A percentile compares a stretch with the other conserved stretches of the same genome.
Evolutionary conservation across 2,797 vertebrate genomes (phyloP).

Genomic region (Ctenopoma kingsleyae): DNA sequence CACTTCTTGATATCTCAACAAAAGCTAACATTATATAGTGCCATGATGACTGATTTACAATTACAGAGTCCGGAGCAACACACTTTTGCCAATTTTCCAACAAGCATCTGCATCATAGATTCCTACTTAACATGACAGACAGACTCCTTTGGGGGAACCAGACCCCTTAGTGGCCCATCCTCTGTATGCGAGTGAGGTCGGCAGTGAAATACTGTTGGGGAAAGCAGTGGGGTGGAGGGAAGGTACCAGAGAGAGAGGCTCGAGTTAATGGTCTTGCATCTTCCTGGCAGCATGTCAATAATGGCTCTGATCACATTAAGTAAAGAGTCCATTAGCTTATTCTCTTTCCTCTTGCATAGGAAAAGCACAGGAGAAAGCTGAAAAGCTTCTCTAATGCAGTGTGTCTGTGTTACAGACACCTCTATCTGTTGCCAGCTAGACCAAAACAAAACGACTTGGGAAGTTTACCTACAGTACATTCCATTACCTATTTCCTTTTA

Average conservation of each 20-base stretch:
- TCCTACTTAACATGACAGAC: conserved; percentile 75
- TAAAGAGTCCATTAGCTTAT: conserved; percentile 98
- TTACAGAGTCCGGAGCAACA: conserved; percentile 17
- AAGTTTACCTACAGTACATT: conserved; percentile 50
- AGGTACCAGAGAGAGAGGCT: conserved; percentile 88
- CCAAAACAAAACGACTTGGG: conserved; percentile 62
- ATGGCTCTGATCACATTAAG: conserved; percentile 99
- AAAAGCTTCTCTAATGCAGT: conserved; percentile 79
- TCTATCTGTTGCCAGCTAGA: conserved; percentile 59
- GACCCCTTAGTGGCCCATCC: conserved; percentile 53
- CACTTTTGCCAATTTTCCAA: conserved; percentile 43
- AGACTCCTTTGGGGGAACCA: conserved; percentile 64
- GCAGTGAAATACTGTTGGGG: conserved; percentile 66
- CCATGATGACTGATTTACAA: conserved; percentile 21
- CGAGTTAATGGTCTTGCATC: conserved; percentile 97
- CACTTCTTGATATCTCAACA: conserved; percentile 5
- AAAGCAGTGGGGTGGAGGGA: conserved; percentile 82
- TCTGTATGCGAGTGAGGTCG: conserved; percentile 42
- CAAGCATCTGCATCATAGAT: conserved; percentile 41
- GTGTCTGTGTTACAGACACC: conserved; percentile 76
- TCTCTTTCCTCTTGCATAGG: conserved; percentile 87
- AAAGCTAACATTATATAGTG: conserved; percentile 12
- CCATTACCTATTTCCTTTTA: conserved; percentile 57
- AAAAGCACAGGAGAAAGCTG: conserved; percentile 81
- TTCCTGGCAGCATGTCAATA: conserved; percentile 99